Evolutionary conservation across 2,113 vertebrate genomes (phyloP), one percentile per base, ranked within the genome.

Genomic region (Odontophorus gujanensis): DNA sequence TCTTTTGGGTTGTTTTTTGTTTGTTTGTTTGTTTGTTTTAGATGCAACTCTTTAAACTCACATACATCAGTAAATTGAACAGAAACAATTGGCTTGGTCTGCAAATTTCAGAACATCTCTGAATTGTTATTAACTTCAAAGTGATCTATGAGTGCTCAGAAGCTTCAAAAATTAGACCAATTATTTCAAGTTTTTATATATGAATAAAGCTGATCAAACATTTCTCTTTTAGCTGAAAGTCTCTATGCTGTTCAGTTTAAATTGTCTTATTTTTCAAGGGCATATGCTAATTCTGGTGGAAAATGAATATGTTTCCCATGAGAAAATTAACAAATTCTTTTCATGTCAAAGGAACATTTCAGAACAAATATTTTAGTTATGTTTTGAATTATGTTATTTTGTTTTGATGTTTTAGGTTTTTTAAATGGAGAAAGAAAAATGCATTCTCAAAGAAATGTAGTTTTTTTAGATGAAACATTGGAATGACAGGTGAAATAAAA

Each of bases 351-450:
- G 61, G 76, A 94, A 88, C 72, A 96, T 90, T 96, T 96, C 88
- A 90, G 93, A 95, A 96, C 88, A 96, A 95, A 95, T 96, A 96
- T 89, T 92, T 95, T 91, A 91, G 85, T 95, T 94, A 90, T 96
- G 88, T 96, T 96, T 95, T 96, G 76, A 92, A 94, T 96, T 94
- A 96, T 92, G 83, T 92, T 95, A 92, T 93, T 95, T 96, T 30
- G 57, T 94, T 92, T 90, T 96, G 85, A 88, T 88, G 69, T 78
- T 86, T 95, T 77, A 90, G 80, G 48, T 78, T 71, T 87, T 80
- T 94, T 4, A 61, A 85, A 61, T 65, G 19, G 47, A 90, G 9
- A 16, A 4, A 81, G 79, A 47, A 81, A 85, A 94, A 86, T 67
- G 6, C 13, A 11, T 86, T 65, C 51, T 81, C 90, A 68, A 84